Percentiles rank a stretch among this genome's conserved stretches.
Conservation (phyloP, 2,888 invertebrate species). For the Agrotis exclamationis region DNA sequence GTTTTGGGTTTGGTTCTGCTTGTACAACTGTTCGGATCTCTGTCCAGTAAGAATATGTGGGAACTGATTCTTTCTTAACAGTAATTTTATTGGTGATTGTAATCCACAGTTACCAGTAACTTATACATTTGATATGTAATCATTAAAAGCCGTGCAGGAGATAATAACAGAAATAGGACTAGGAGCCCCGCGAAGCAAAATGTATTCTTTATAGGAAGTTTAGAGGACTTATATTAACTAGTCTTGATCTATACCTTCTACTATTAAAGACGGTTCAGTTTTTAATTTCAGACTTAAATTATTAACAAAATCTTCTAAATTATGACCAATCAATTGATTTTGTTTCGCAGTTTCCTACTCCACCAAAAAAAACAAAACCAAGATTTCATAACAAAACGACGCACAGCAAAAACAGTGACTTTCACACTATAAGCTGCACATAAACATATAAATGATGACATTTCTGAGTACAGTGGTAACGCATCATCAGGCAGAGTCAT, state of each 20-base stretch:
- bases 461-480: constrained; percentile 51
- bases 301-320: neutral
- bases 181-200: neutral
- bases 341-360: neutral
- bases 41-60: neutral
- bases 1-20: constrained; percentile 14
- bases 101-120: neutral
- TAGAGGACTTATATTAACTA: neutral
- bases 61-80: neutral
- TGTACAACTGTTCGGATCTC: neutral
- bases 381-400: constrained; percentile 35
- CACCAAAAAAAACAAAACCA: constrained; percentile 8
- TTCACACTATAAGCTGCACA: constrained; percentile 60
- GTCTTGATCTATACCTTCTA: too few species aligned
- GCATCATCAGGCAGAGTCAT: constrained; percentile 50
- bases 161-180: too few species aligned
- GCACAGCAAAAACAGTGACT: constrained; percentile 55
- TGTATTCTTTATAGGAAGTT: neutral
- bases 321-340: neutral
- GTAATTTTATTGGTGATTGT: neutral
- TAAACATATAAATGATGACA: constrained; percentile 59
- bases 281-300: too few species aligned
- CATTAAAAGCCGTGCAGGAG: neutral
- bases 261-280: too few species aligned
- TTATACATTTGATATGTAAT: neutral